Evolutionary conservation across 1,140 invertebrate genomes (phyloP).

Genomic region (Pogonus chalceus): DNA sequence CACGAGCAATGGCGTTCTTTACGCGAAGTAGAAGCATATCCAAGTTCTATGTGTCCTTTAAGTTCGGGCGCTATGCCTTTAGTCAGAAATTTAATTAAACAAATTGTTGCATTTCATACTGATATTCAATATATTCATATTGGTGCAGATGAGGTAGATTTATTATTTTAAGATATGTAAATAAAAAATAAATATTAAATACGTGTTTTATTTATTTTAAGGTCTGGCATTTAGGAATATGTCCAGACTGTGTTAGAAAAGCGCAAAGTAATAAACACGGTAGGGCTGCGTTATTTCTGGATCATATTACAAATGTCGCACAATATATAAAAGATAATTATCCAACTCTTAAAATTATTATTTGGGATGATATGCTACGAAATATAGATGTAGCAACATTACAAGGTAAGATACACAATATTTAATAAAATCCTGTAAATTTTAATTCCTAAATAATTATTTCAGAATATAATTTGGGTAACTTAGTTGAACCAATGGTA

Average conservation of each 20-base stretch:
- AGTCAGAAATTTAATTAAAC: conserved; percentile 69
- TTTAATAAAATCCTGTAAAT: neutral
- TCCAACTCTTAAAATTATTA: conserved; percentile 59
- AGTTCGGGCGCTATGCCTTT: conserved; percentile 57
- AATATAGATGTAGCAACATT: conserved; percentile 39
- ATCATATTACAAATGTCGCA: conserved; percentile 55
- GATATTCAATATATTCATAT: conserved; percentile 64
- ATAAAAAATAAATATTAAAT: conserved; percentile 7
- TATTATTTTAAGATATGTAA: neutral
- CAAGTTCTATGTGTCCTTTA: conserved; percentile 75
- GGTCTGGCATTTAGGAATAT: conserved; percentile 28
- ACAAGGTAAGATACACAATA: conserved; percentile 18
- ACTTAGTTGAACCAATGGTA: conserved; percentile 72
- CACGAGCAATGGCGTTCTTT: conserved; percentile 62
- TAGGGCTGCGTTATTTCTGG: conserved; percentile 49
- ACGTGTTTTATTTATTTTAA: conserved; percentile 7
- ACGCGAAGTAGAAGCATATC: conserved; percentile 63
- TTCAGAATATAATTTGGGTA: conserved; percentile 35
- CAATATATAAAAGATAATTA: conserved; percentile 53
- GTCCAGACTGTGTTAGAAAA: conserved; percentile 20
- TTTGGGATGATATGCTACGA: conserved; percentile 93
- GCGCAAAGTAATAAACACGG: conserved; percentile 20
- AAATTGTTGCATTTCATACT: conserved; percentile 52
- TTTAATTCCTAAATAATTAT: no score
- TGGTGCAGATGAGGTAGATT: conserved; percentile 65